phyloP scores from a whole-genome alignment of 2,888 invertebrate species.

The Andrena praecox region DNA sequence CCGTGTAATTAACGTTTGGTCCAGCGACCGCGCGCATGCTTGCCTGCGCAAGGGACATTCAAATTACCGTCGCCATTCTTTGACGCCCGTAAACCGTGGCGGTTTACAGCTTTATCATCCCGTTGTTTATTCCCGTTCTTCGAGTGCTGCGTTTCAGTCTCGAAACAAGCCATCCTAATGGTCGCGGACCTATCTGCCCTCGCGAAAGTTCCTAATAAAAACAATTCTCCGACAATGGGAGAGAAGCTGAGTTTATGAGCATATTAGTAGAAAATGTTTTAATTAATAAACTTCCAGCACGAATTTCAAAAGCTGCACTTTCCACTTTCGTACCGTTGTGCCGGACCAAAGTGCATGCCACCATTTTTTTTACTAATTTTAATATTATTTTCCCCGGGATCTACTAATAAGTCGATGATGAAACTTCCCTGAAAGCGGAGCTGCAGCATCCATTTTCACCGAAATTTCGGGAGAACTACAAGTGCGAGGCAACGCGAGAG shows the following conservation, averaged over 20 bases:
- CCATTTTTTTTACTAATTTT: too few species aligned
- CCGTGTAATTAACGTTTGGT: constrained; percentile 51
- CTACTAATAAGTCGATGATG: constrained; percentile 12
- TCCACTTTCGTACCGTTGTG: too few species aligned
- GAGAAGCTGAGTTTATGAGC: background rate
- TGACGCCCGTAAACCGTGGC: constrained; percentile 28
- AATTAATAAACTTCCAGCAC: background rate
- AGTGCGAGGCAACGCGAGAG: constrained; percentile 11
- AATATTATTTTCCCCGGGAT: background rate
- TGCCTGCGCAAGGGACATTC: constrained; percentile 22
- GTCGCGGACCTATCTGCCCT: background rate
- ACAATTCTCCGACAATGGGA: background rate
- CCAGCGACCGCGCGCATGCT: constrained; percentile 23
- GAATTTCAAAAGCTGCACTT: constrained; percentile 1
- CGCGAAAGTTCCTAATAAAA: too few species aligned
- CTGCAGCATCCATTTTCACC: constrained; percentile 1
- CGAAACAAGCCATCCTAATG: constrained; percentile 5
- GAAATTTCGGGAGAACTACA: background rate
- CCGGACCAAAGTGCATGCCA: too few species aligned
- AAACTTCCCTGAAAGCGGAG: background rate
- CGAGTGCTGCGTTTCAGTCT: background rate
- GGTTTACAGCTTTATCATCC: constrained; percentile 12
- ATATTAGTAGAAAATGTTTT: constrained; percentile 8
- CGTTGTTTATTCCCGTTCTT: background rate
- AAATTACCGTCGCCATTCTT: constrained; percentile 50